Evolutionary conservation across 2,797 vertebrate species (phyloP), one percentile per base, ranked within the genome.

Genomic region (Sebastes oblongus): DNA sequence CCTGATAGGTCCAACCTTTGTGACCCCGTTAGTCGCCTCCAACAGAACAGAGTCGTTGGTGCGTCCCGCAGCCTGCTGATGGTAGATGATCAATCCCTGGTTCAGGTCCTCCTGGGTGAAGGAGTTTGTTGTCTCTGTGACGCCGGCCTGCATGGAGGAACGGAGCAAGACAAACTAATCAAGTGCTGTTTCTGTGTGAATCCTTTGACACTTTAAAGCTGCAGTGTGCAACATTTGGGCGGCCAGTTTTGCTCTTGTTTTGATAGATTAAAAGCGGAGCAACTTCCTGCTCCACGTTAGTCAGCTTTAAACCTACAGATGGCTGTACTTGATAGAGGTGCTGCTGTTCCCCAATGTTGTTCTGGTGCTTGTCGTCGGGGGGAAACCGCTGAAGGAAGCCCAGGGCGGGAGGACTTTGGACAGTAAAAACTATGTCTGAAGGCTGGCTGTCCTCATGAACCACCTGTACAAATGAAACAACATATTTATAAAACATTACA

Each of bases 41-140:
- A 97, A 78, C 30, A 94, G 85, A 86, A 97, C 92, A 36, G 3
- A 83, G 85, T 98, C 98, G 13, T 88, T 93, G 8, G 84, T 75
- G 39, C 91, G 90, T 82, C 93, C 93, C 42, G 91, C 72, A 39
- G 85, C 76, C 39, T 93, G 94, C 77, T 97, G 96, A 50, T 96
- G 87, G 82, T 98, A 98, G 55, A 96, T 84, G 75, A 98, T 80
- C 52, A 88, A 81, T 13, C 96, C 96, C 55, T 94, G 90, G 7
- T 97, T 92, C 29, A 97, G 32, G 85, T 98, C 96, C 69, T 95
- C 91, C 75, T 97, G 97, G 2, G 95, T 97, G 91, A 99, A 99
- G 7, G 82, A 94, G 75, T 88, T 86, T 68, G 92, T 66, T 5
- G 89, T 88, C 30, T 88, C 75, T 68, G 14, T 77, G 34, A 62